These are phyloP conservation scores for Neosilurus mollespiculum DNA, from an alignment of 2,797 vertebrate species.

Conservation along the genomic window DNA sequence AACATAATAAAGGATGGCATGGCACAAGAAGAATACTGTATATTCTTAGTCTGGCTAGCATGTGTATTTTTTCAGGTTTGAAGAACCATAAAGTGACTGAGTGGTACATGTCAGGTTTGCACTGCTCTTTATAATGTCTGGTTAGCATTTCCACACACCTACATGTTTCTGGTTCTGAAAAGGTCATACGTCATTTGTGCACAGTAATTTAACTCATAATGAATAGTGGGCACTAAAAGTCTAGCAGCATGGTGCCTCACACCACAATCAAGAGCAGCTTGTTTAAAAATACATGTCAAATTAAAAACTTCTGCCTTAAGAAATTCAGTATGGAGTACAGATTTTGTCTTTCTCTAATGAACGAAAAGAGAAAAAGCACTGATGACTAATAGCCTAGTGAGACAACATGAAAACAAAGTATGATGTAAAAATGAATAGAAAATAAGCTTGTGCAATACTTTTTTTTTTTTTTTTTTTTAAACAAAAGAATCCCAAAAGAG, in stretches of 20 bases:
- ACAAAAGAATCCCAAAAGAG: background rate
- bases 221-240: background rate
- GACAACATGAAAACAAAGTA: background rate
- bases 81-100: background rate
- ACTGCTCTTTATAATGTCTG: background rate
- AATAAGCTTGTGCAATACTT: background rate
- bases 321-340: background rate
- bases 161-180: background rate
- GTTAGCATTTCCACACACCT: background rate
- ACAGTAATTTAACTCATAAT: background rate
- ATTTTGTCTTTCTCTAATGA: background rate
- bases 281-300: background rate
- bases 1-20: background rate
- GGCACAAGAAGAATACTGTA: background rate
- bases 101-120: background rate
- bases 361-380: background rate
- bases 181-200: background rate
- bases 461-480: too few relatives aligned
- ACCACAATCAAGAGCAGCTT: background rate
- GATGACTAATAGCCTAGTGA: background rate
- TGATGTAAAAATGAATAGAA: background rate
- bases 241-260: background rate
- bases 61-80: background rate
- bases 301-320: background rate
- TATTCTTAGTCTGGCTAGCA: background rate